Evolutionary conservation across 2,888 invertebrate species (phyloP).

Genomic region (Drosophila tripunctata): DNA sequence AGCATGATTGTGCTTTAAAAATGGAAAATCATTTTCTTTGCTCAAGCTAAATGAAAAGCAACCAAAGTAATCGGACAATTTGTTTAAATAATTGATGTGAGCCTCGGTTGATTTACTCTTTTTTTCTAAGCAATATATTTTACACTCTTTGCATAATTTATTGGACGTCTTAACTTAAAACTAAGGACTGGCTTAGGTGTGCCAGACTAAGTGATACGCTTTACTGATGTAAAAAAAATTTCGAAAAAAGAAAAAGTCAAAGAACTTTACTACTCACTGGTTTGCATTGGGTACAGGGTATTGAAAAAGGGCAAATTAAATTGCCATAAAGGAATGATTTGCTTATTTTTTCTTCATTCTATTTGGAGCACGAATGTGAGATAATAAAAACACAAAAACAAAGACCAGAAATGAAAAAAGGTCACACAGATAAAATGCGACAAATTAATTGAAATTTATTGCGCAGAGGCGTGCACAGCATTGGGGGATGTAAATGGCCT

Average conservation of each 20-base stretch:
- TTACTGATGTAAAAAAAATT: not conserved
- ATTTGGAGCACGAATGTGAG: constrained; percentile 22
- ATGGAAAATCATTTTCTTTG: constrained; percentile 36
- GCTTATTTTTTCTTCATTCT: constrained; percentile 36
- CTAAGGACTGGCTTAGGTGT: not conserved
- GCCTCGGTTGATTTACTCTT: constrained; percentile 33
- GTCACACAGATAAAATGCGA: constrained; percentile 59
- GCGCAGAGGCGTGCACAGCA: constrained; percentile 53
- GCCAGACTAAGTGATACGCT: not conserved
- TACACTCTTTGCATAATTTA: constrained; percentile 57
- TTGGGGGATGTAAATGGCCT: not conserved
- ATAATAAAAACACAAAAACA: constrained; percentile 41
- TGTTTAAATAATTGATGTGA: constrained; percentile 61
- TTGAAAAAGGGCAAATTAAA: constrained; percentile 62
- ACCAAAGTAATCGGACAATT: constrained; percentile 54
- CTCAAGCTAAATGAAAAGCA: constrained; percentile 12
- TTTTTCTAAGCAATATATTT: constrained; percentile 23
- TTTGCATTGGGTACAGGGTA: constrained; percentile 5
- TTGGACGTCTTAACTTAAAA: constrained; percentile 21
- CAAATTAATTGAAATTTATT: constrained; percentile 76
- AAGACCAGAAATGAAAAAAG: constrained; percentile 37
- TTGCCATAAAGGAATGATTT: constrained; percentile 71
- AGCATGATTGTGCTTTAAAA: constrained; percentile 27
- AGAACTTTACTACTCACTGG: not conserved
- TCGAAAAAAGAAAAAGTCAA: not conserved